Base-by-base conservation (phyloP, 2,797 vertebrate species). In the Miichthys miiuy region DNA sequence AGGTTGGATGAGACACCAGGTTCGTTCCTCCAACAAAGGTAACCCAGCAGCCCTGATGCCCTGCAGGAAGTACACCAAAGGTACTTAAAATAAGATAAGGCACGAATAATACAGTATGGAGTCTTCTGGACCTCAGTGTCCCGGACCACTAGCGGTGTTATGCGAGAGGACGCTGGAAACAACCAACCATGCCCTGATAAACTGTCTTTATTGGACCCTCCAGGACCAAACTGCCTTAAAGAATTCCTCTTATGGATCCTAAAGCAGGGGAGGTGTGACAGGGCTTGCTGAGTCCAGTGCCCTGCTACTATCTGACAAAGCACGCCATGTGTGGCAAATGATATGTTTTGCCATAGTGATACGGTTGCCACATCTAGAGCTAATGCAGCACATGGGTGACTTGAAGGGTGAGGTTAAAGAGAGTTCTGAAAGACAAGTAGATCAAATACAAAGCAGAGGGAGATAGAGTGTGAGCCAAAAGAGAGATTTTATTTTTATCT, bases 1-100 rank as follows among this genome's bases (percentile, higher is more conserved):
- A 4, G 95, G 91, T 55, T 96, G 95, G 94, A 63, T 91, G 73
- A 96, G 96, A 88, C 95, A 96, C 54, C 97, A 97, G 83, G 96
- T 95, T 72, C 85, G 90, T n/a, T 70, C 93, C 23, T 85, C 95
- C 60, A 90, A 89, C 84, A 97, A 96, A 96, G 96, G 90, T 97
- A 96, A 90, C 82, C 46, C 23, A 5, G 16, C 6, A 9, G 34
- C 56, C 23, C 25, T 8, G 58, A 70, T 38, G 18, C 5, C 47
- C n/a, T 14, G 0, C 21, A 65, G 73, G 60, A 69, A 69, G 27
- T 21, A 44, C 62, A 66, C 63, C 75, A 64, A 70, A 85, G 81
- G 87, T 78, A 79, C 88, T 51, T 72, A 48, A 41, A 63, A 56
- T 20, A 52, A 41, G 73, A 61, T 30, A 20, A 77, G 56, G 73